Percentiles rank a stretch among this genome's conserved stretches.
These are phyloP conservation scores for Augochlora pura DNA, from an alignment of 1,140 invertebrate genomes.

Conservation along the genomic window DNA sequence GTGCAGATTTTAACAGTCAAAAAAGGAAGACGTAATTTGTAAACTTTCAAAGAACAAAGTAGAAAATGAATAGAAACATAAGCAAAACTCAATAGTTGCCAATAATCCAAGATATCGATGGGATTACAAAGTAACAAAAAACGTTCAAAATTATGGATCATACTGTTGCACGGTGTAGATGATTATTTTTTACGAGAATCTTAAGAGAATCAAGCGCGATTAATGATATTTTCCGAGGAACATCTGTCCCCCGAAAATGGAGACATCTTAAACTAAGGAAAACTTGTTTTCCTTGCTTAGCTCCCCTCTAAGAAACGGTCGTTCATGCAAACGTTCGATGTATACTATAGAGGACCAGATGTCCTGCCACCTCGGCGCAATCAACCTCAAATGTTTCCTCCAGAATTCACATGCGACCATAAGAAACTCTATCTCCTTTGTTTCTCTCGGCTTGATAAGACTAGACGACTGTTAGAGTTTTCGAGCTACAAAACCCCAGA, in stretches of 20 bases:
- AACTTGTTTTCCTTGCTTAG: constrained; percentile 51
- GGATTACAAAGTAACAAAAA: not conserved
- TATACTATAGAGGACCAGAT: constrained; percentile 62
- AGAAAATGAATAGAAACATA: too few species aligned
- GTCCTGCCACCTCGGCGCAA: constrained; percentile 61
- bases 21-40: too few species aligned
- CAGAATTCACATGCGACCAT: constrained; percentile 64
- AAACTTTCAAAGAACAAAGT: too few species aligned
- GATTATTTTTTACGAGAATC: not conserved
- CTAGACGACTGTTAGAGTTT: constrained; percentile 32
- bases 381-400: constrained; percentile 59
- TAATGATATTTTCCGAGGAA: constrained; percentile 14
- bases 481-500: constrained; percentile 10
- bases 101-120: too few species aligned
- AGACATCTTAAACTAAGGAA: constrained; percentile 57
- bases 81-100: too few species aligned
- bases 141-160: not conserved
- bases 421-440: constrained; percentile 32
- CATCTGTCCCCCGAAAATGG: constrained; percentile 54
- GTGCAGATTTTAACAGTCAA: too few species aligned
- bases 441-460: constrained; percentile 29
- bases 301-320: constrained; percentile 59
- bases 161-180: not conserved
- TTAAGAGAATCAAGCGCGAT: not conserved
- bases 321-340: constrained; percentile 54